Evolutionary conservation across 2,113 vertebrate species (phyloP), one percentile per base, ranked within the genome.

Genomic region (Haplotaxodon microlepis): DNA sequence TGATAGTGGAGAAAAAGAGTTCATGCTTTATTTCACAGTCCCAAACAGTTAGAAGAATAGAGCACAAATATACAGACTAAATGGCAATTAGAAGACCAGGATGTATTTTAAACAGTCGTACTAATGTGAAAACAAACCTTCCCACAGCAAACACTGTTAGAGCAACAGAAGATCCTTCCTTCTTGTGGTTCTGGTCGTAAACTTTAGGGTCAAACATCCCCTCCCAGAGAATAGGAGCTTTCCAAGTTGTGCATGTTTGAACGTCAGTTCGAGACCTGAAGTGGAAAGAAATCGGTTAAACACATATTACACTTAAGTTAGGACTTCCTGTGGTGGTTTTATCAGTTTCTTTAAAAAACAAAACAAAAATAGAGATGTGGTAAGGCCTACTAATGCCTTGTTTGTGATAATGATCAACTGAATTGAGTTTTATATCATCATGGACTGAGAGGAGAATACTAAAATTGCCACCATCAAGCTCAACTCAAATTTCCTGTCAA

Each of bases 91-190:
- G n/a, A 6, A 8, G 24, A 85, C 40, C 53, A 79, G 29, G 27
- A 59, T 50, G 14, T 50, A 27, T 51, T 38, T 47, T 19, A 53
- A 66, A 17, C 14, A 54, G 13, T 50, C 7, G 2, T 12, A 85
- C 16, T n/a, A 9, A 31, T 42, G 7, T 54, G 31, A 21, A 69
- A 51, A 92, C 94, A 45, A 89, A 97, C 97, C 96, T 97, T 92
- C 97, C 97, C 16, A 97, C 92, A 11, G 97, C 97, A 90, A 97
- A 97, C 66, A 97, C 97, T 1, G 97, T 97, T 9, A 97, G 91
- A 21, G 96, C 96, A 11, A 97, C 94, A 63, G 96, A 96, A 10
- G 97, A 91, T 21, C 94, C 94, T 85, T 86, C 9, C 27, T 4
- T 50, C 71, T 79, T 63, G 81, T 97, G 95, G 10, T 21, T 27